Base-by-base conservation (phyloP, 2,797 vertebrate genomes). In the Scleropages formosus region DNA sequence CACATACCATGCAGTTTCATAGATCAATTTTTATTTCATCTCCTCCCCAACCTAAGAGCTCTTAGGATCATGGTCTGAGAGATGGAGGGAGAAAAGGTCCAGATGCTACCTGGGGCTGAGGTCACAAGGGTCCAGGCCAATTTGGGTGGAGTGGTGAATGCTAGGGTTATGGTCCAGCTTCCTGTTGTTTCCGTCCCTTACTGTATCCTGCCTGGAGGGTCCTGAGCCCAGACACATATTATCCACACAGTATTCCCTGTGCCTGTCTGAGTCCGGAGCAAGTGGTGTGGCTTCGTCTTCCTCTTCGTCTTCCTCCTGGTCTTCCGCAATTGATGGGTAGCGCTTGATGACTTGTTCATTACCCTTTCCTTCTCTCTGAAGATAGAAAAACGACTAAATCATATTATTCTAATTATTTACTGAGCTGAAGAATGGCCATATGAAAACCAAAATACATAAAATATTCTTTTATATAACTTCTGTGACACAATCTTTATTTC, bases 101-200 rank as follows among this genome's bases (percentile, higher is more conserved):
- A 26, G n/a, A 24, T 4, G 0, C 47, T 47, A 97, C 96, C 96
- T 94, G 80, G 94, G 95, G 80, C 96, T 98, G 84, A 98, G 92
- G 85, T 96, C 93, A 66, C 93, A 91, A 18, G 94, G 92, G 75
- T 92, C 93, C 71, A 87, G 84, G 46, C 84, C 91, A 69, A 88
- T 91, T 56, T 94, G 74, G 58, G 89, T 84, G 58, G 92, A 88
- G 82, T 95, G 90, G 8, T 94, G 93, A 74, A 93, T 81, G 80
- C 88, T 91, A 63, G 92, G 80, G 79, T 90, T 94, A 81, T 76
- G 85, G 46, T 0, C 81, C 0, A 39, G 53, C 79, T 49, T 61
- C 68, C 51, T 67, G 74, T 49, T 82, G 73, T 79, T 84, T 78
- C 11, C 70, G 75, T 74, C 78, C 76, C 73, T 59, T 46, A 10